Percentiles rank a stretch among this genome's conserved stretches.
phyloP scores from a whole-genome alignment of 2,113 vertebrate genomes.

The Martes martes region DNA sequence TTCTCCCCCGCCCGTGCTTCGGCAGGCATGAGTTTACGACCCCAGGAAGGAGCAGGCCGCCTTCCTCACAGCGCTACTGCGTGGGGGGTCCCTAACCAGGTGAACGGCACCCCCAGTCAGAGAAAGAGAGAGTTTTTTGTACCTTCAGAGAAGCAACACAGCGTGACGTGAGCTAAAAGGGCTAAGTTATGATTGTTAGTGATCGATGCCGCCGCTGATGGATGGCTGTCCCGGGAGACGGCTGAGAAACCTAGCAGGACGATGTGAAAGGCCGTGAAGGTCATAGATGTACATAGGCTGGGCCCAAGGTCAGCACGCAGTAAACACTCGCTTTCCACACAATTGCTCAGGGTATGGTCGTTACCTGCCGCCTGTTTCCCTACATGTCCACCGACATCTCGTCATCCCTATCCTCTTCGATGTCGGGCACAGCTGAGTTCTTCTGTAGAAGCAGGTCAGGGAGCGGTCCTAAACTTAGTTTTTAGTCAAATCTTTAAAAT shows the following conservation, averaged over 20 bases:
- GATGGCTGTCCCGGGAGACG: neutral
- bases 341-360: neutral
- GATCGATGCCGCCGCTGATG: neutral
- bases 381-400: neutral
- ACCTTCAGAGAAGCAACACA: neutral
- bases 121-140: neutral
- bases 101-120: neutral
- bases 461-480: neutral
- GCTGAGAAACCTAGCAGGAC: neutral
- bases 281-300: too few relatives aligned
- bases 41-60: neutral
- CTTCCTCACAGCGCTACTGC: neutral
- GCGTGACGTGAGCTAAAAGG: neutral
- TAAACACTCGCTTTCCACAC: neutral
- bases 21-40: neutral
- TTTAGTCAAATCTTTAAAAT: neutral
- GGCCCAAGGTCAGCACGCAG: neutral
- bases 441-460: neutral
- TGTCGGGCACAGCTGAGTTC: neutral
- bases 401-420: neutral
- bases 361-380: neutral
- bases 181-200: neutral
- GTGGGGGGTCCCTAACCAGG: neutral
- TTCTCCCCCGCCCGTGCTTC: neutral
- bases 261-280: neutral